A percentile compares a stretch with the other conserved stretches of the same genome.
These are phyloP conservation scores for Atta colombica DNA, from an alignment of 1,140 invertebrate species.

Conservation along the genomic window DNA sequence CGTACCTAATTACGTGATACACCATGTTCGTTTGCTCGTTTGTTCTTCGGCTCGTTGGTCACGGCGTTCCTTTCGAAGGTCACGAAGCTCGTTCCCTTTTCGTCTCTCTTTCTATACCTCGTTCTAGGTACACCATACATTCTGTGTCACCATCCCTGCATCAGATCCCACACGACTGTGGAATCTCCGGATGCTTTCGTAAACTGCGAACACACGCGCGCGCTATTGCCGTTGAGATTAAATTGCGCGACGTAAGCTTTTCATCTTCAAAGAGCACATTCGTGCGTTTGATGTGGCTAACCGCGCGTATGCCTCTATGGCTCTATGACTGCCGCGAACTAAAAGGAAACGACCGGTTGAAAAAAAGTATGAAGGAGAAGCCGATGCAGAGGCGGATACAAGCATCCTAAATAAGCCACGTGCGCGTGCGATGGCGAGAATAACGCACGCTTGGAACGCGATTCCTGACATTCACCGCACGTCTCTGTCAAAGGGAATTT, in stretches of 20 bases:
- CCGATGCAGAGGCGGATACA: slow-evolving; percentile 27
- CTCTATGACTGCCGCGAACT: slow-evolving; percentile 63
- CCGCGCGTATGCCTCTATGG: slow-evolving; percentile 54
- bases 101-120: slow-evolving; percentile 4
- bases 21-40: slow-evolving; percentile 76
- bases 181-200: slow-evolving; percentile 72
- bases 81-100: slow-evolving; percentile 45
- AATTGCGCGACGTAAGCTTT: slow-evolving; percentile 79
- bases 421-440: slow-evolving; percentile 3
- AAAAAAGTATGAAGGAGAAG: slow-evolving; percentile 41
- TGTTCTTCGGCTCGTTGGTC: slow-evolving; percentile 72
- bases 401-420: slow-evolving; percentile 60
- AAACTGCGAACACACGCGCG: slow-evolving; percentile 67
- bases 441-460: slow-evolving; percentile 5
- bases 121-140: slow-evolving; percentile 1
- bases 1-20: slow-evolving; percentile 78
- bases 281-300: slow-evolving; percentile 79
- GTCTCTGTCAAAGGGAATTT: slow-evolving; percentile 20
- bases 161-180: slow-evolving; percentile 37
- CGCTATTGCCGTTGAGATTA: slow-evolving; percentile 77
- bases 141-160: background rate
- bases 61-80: slow-evolving; percentile 37
- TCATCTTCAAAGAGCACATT: slow-evolving; percentile 79
- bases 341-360: slow-evolving; percentile 20
- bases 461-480: slow-evolving; percentile 30